Evolutionary conservation across 2,797 vertebrate genomes (phyloP).

Genomic region (Epinephelus awoara): DNA sequence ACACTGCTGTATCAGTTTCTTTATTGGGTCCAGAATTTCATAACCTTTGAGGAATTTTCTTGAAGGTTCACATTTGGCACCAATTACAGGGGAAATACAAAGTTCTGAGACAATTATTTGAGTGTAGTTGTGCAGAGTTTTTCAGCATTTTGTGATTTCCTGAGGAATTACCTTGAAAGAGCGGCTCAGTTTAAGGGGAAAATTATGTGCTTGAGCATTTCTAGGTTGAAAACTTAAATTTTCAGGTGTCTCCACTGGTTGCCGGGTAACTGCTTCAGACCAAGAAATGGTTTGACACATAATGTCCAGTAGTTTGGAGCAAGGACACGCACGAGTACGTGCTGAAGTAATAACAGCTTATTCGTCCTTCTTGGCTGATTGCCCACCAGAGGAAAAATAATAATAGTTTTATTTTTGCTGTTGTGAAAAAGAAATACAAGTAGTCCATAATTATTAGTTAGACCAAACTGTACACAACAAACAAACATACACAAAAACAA

Average conservation of each 20-base stretch:
- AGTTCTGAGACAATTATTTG: background rate
- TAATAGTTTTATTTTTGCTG: too few species aligned
- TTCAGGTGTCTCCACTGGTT: background rate
- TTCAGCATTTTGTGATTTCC: background rate
- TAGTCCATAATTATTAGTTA: too few species aligned
- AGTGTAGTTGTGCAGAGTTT: too few species aligned
- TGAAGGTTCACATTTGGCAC: background rate
- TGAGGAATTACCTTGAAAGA: background rate
- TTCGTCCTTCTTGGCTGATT: too few species aligned
- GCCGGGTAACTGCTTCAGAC: background rate
- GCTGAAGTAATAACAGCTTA: too few species aligned
- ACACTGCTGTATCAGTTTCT: background rate
- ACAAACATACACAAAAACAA: too few species aligned
- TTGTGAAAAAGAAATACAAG: too few species aligned
- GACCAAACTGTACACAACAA: too few species aligned
- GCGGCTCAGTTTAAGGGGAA: background rate
- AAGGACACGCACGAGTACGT: too few species aligned
- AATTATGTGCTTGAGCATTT: background rate
- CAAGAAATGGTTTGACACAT: background rate
- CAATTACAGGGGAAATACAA: background rate
- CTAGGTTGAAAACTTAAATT: background rate
- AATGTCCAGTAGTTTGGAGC: too few species aligned
- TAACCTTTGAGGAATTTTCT: background rate
- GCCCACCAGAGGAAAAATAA: too few species aligned
- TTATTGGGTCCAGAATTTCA: background rate